Evolutionary conservation across 2,888 invertebrate species (phyloP), one percentile per base, ranked within the genome.

Genomic region (Vanessa cardui): DNA sequence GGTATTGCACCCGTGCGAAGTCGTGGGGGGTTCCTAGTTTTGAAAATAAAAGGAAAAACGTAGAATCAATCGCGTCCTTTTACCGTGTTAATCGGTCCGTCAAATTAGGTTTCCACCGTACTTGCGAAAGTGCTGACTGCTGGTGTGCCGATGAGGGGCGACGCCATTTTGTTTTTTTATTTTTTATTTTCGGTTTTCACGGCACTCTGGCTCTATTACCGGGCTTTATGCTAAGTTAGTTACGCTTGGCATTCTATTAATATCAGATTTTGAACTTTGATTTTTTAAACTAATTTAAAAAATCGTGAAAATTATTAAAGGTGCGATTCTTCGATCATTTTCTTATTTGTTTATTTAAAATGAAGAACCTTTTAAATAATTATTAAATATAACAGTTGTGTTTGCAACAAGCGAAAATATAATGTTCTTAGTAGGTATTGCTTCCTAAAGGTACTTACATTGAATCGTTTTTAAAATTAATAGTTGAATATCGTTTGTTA

Each of bases 21-120:
- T n/a, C n/a, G n/a, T n/a, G n/a, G n/a, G n/a, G n/a, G n/a, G n/a
- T n/a, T n/a, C n/a, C n/a, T n/a, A n/a, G 33, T 66, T 58, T 58
- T 58, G 39, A 61, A 50, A 49, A 70, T 58, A 70, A 70, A 39
- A 21, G 56, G 58, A 50, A 67, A 69, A 54, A 54, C 60, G 16
- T 58, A 72, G 70, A 77, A 74, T 74, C 75, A 73, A 75, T 75
- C 73, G 68, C 70, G 68, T 66, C 66, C 70, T 66, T 67, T 66
- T 72, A 75, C 78, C 82, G 84, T 85, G 88, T 83, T 90, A 89
- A 90, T 89, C 89, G 88, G 86, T 82, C 87, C 92, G 88, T 88
- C 88, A 92, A 92, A 91, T 92, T 90, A 89, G 87, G 89, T 91
- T 90, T 88, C 87, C 83, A 85, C 88, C 52, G 31, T 54, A 39